A percentile compares a stretch with the other conserved stretches of the same genome.
Conservation (phyloP, 2,113 vertebrate genomes). For the Pelecanoides urinatrix region DNA sequence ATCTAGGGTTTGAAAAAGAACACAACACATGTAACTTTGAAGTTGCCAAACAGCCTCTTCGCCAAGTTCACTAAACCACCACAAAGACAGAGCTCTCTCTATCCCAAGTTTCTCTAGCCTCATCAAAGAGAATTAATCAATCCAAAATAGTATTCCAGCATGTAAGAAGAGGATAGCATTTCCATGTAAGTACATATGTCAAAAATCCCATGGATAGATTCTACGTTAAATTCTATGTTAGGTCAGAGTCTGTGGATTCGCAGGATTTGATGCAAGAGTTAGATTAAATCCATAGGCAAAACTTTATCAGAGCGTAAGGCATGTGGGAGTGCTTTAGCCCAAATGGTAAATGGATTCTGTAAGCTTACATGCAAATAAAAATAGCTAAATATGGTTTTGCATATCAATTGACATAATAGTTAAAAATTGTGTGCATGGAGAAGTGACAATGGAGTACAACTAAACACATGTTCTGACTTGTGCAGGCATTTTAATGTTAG, state of each 20-base stretch:
- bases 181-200: conserved; percentile 53
- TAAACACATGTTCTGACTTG: conserved; percentile 61
- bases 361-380: conserved; percentile 71
- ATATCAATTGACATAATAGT: conserved; percentile 68
- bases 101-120: conserved; percentile 1
- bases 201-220: conserved; percentile 38
- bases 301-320: background rate
- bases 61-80: conserved; percentile 36
- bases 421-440: conserved; percentile 48
- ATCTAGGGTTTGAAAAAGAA: conserved; percentile 12
- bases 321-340: conserved; percentile 53
- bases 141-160: conserved; percentile 48
- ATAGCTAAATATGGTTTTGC: conserved; percentile 70
- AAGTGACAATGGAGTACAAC: conserved; percentile 48
- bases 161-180: conserved; percentile 52
- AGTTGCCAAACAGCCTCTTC: conserved; percentile 43
- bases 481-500: conserved; percentile 14
- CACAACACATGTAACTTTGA: conserved; percentile 41
- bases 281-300: conserved; percentile 52
- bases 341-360: conserved; percentile 65
- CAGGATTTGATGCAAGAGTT: conserved; percentile 49
- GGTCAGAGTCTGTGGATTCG: conserved; percentile 35
- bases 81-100: conserved; percentile 1
- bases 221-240: conserved; percentile 45
- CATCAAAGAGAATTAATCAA: conserved; percentile 72